Evolutionary conservation across 2,797 vertebrate species (phyloP), one percentile per base, ranked within the genome.

Genomic region (Characodon lateralis): DNA sequence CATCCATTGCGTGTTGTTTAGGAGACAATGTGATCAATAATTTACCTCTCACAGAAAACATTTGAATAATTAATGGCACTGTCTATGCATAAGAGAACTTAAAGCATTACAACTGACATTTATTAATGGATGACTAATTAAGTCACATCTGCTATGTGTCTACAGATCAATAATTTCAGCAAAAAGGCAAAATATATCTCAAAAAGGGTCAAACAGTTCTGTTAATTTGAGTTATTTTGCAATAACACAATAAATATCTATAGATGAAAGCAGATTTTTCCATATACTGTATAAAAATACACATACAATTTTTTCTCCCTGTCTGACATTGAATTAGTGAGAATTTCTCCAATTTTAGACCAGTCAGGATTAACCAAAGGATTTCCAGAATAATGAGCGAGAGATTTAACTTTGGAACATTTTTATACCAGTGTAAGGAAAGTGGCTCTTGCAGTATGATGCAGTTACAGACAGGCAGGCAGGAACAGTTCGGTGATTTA

Each of bases 21-120:
- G 70, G 55, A 83, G 66, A 83, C 59, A 35, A 80, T n/a, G 35
- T 61, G 1, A 88, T 92, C 53, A 90, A 93, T 93, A 84, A 86
- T 87, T 91, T 16, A 91, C 82, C 24, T 79, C 74, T 70, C 59
- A 35, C 16, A 83, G 80, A 71, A 83, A 84, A 70, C 43, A 39
- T 22, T 70, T 88, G 70, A 91, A 93, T 92, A 79, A 92, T 91
- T 82, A 0, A 93, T 65, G 31, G 66, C 78, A 65, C 39, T 77
- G 68, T 75, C 59, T 70, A 14, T 20, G 66, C 83, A 48, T 78
- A 71, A 90, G 78, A 56, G 78, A 86, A 76, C 85, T 81, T 85
- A 85, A 85, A 89, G 87, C 80, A 81, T 83, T 71, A 80, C 31
- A 72, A 59, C 55, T 80, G 83, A 81, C 81, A 80, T 51, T 73